Evolutionary conservation across 2,113 vertebrate species (phyloP), one percentile per base, ranked within the genome.

Genomic region (Orthonyx spaldingii): DNA sequence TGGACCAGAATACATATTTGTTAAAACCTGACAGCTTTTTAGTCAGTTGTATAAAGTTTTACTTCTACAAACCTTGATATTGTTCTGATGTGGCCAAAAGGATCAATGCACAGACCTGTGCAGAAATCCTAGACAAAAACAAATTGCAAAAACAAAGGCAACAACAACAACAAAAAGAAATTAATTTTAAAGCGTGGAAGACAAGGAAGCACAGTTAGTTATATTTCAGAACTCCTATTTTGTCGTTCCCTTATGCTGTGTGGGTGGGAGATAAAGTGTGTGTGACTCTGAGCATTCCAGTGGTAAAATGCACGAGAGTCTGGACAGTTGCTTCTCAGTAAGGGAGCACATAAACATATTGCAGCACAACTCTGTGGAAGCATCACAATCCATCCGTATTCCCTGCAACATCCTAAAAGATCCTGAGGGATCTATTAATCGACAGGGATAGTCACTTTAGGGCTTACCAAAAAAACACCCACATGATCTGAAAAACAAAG

Each of bases 11-110:
- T 49, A 46, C 0, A 0, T 63, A 66, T 80, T 86, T 72, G 50
- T 88, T 75, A 96, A 93, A 93, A 80, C 6, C 7, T 69, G 46
- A 27, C 59, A 77, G 50, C 22, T 69, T 79, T 93, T 82, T 46
- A 75, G 59, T 70, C 57, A 63, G 28, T 21, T 42, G 55, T 21
- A 3, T 37, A 42, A 2, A 32, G 50, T 66, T 66, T 60, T 47
- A 26, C 13, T 83, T 69, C 84, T 50, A 44, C 24, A 78, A 52
- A 65, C 53, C 39, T 59, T 10, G 0, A 3, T 35, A 33, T 8
- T 61, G 4, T 57, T 76, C 27, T 41, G 37, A 70, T n/a, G 26
- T 47, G 24, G 27, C 20, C 39, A 77, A 82, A 74, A 83, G 50
- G 17, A 60, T 4, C 0, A 7, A 68, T 19, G 21, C 7, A 47